Conservation (phyloP, 2,113 vertebrate species). For the Piaya cayana region DNA sequence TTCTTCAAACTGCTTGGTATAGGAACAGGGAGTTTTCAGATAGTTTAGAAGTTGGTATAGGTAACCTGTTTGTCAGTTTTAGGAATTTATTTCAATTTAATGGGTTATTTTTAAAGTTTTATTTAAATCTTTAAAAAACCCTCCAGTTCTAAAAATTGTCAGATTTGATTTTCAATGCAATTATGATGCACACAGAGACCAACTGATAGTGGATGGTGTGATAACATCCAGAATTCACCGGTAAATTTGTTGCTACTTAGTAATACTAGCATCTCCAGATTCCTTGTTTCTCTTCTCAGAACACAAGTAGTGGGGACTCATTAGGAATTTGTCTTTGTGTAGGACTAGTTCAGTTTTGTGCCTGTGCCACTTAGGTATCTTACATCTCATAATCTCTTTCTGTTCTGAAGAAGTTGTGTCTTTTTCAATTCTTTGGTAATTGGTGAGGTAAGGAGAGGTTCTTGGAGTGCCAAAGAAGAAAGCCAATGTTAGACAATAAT, state of each 20-base stretch:
- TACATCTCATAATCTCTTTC: neutral
- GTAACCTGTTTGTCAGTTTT: neutral
- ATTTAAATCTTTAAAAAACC: neutral
- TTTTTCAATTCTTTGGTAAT: neutral
- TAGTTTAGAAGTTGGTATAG: neutral
- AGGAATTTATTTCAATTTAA: neutral
- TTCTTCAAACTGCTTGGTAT: neutral
- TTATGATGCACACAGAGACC: neutral
- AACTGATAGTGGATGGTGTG: neutral
- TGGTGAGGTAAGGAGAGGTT: neutral
- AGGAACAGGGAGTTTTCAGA: neutral
- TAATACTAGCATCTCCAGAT: neutral
- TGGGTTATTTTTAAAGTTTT: rapidly evolving
- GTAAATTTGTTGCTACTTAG: neutral
- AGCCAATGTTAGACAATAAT: neutral
- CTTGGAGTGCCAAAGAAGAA: neutral
- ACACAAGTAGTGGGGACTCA: neutral
- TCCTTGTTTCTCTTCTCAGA: neutral
- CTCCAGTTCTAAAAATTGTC: neutral
- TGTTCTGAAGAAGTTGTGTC: neutral
- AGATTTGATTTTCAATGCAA: neutral
- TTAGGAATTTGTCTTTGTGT: neutral
- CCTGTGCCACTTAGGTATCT: neutral
- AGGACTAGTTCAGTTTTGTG: neutral
- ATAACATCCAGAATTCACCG: neutral